Percentiles rank a stretch among this genome's conserved stretches.
These are phyloP conservation scores for Ormyrus labotus DNA, from an alignment of 2,888 invertebrate genomes.

Conservation along the genomic window DNA sequence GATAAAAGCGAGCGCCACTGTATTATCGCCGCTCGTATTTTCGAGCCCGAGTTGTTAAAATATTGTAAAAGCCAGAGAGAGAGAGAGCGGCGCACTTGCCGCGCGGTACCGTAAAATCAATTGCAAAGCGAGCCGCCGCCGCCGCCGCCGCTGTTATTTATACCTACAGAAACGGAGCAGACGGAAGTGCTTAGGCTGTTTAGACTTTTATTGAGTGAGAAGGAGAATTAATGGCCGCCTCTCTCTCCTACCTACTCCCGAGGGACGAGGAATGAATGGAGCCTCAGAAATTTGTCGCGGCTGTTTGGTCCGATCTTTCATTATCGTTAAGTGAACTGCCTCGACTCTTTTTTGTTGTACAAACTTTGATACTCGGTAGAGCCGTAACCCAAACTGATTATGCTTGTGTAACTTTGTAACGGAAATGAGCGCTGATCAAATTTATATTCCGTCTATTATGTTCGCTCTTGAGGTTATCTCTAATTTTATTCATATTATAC, in stretches of 20 bases:
- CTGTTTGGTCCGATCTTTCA: constrained; percentile 44
- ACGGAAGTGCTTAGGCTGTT: constrained; percentile 48
- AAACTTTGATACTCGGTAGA: constrained; percentile 11
- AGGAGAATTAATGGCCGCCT: constrained; percentile 42
- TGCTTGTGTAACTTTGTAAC: too few relatives aligned
- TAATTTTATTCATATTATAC: too few relatives aligned
- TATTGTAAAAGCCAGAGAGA: not conserved
- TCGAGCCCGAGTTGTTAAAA: constrained; percentile 2
- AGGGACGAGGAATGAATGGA: constrained; percentile 10
- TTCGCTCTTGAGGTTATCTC: too few relatives aligned
- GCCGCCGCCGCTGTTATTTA: too few relatives aligned
- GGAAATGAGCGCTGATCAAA: too few relatives aligned
- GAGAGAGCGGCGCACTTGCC: not conserved
- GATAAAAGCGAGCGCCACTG: constrained; percentile 25
- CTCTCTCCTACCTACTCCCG: not conserved
- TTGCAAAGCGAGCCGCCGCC: too few relatives aligned
- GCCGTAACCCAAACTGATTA: constrained; percentile 6
- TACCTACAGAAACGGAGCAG: not conserved
- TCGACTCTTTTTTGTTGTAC: not conserved
- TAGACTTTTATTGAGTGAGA: constrained; percentile 52
- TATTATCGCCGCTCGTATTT: not conserved
- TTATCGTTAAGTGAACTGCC: constrained; percentile 34
- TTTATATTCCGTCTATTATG: too few relatives aligned
- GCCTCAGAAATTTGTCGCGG: constrained; percentile 38
- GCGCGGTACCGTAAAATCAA: not conserved